phyloP scores from a whole-genome alignment of 2,888 invertebrate species.

The Agrypnus murinus region DNA sequence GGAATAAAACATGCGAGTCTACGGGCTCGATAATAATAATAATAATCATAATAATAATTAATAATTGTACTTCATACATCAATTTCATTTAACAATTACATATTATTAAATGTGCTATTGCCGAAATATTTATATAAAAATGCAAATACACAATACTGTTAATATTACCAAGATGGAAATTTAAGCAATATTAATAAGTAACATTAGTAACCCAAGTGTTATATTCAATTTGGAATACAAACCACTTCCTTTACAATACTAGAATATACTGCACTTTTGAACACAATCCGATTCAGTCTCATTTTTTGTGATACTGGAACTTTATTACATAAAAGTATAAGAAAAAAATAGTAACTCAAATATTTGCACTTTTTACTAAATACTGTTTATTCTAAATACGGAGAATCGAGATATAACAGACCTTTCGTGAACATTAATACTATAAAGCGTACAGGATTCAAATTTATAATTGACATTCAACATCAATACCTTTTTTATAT shows the following conservation, averaged over 20 bases:
- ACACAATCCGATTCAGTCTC: slow-evolving; percentile 45
- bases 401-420: background rate
- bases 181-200: slow-evolving; percentile 28
- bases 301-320: slow-evolving; percentile 20
- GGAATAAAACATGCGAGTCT: slow-evolving; percentile 32
- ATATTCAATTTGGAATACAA: slow-evolving; percentile 39
- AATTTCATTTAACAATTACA: slow-evolving; percentile 36
- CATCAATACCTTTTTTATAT: background rate
- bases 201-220: slow-evolving; percentile 24
- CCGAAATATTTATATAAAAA: slow-evolving; percentile 47
- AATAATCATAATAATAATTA: too few species aligned
- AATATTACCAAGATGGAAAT: slow-evolving; percentile 31
- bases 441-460: background rate
- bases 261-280: slow-evolving; percentile 42
- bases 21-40: slow-evolving; percentile 21
- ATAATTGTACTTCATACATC: slow-evolving; percentile 37
- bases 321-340: background rate
- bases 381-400: background rate
- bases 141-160: slow-evolving; percentile 48
- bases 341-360: background rate
- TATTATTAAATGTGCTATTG: slow-evolving; percentile 36
- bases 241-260: slow-evolving; percentile 35
- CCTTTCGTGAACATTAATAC: background rate
- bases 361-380: background rate
- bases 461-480: slow-evolving; percentile 13